Conservation (phyloP, 2,113 vertebrate species). For the Paramormyrops kingsleyae region DNA sequence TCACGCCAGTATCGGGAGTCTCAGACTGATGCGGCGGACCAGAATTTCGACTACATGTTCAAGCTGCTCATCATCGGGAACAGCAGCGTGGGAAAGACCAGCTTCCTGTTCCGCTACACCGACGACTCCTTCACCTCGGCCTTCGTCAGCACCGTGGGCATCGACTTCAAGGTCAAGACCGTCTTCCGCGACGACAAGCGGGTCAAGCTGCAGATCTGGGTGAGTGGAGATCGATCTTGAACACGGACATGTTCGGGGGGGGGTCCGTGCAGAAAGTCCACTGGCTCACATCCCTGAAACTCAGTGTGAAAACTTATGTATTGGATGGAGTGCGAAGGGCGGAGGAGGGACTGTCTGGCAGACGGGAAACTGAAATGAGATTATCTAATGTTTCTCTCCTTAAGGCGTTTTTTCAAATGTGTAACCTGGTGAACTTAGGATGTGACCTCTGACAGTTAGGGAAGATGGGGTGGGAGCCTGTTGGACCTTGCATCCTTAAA, state of each 20-base stretch:
- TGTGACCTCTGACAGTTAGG: neutral
- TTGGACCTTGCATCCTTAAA: neutral
- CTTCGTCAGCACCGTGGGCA: slow-evolving; percentile 86
- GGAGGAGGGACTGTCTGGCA: neutral
- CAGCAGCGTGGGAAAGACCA: slow-evolving; percentile 85
- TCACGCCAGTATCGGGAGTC: slow-evolving; percentile 40
- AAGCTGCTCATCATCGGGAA: slow-evolving; percentile 83
- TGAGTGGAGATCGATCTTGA: slow-evolving; percentile 39
- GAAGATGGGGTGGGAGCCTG: neutral
- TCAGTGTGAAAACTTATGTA: neutral
- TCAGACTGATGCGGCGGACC: slow-evolving; percentile 72
- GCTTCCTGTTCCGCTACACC: slow-evolving; percentile 81
- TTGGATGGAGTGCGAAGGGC: neutral
- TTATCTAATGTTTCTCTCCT: neutral
- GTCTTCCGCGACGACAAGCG: slow-evolving; percentile 78
- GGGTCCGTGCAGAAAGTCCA: neutral
- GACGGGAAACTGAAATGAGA: neutral
- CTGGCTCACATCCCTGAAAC: neutral
- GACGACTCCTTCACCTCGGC: slow-evolving; percentile 84
- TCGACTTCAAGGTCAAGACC: slow-evolving; percentile 89
- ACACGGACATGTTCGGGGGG: too few species aligned
- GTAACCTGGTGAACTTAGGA: neutral
- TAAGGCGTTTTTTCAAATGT: neutral
- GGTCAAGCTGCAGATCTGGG: slow-evolving; percentile 90
- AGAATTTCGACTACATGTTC: slow-evolving; percentile 92